Conservation (phyloP, 2,888 invertebrate species). For the Amiota minor region DNA sequence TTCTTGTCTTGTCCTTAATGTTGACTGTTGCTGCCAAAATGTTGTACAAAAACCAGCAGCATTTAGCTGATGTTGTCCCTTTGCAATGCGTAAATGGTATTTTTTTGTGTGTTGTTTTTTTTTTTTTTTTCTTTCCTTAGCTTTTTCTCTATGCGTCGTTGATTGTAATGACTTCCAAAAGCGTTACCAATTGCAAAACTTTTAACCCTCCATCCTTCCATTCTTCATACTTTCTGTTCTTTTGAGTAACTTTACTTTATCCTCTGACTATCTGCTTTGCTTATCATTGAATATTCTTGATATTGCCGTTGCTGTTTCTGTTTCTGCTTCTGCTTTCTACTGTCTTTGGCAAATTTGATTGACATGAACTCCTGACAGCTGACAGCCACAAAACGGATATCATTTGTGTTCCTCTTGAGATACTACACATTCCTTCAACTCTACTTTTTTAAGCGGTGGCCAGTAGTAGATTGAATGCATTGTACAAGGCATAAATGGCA, state of each 20-base stretch:
- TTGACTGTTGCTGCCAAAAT: not conserved
- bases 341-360: slow-evolving; percentile 3
- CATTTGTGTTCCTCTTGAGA: not conserved
- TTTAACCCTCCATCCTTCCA: not conserved
- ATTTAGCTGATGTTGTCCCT: not conserved
- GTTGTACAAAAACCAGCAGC: too few species aligned
- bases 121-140: not conserved
- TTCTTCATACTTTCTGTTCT: not conserved
- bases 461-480: not conserved
- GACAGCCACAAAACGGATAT: slow-evolving; percentile 12
- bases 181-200: not conserved
- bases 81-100: not conserved
- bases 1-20: not conserved
- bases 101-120: not conserved
- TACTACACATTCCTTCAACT: not conserved
- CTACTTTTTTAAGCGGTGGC: too few species aligned
- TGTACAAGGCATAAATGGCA: not conserved
- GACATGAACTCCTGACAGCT: slow-evolving; percentile 10
- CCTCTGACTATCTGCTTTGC: not conserved
- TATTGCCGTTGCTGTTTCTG: not conserved
- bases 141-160: not conserved
- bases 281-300: not conserved
- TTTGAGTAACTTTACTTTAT: not conserved
- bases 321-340: not conserved
- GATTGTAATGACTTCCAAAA: not conserved